These are phyloP conservation scores for Nibea albiflora DNA, from an alignment of 2,113 vertebrate genomes.

Conservation along the genomic window DNA sequence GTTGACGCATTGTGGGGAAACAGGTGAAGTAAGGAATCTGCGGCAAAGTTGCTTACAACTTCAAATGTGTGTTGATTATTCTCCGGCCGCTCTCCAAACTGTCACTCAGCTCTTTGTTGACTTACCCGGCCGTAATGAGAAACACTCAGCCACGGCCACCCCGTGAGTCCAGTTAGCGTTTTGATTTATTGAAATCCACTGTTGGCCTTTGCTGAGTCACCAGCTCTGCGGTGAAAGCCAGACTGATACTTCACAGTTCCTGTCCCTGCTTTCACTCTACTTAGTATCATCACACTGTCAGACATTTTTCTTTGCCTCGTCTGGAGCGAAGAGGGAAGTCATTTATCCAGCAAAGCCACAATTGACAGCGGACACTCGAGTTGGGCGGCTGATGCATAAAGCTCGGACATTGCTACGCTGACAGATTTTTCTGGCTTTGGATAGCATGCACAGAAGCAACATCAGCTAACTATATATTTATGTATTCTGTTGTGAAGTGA, in stretches of 20 bases:
- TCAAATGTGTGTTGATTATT: constrained; percentile 54
- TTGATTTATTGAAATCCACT: constrained; percentile 80
- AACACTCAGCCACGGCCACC: constrained; percentile 67
- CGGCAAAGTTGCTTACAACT: constrained; percentile 61
- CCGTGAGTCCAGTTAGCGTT: constrained; percentile 72
- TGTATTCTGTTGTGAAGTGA: neutral
- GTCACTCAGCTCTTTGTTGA: constrained; percentile 72
- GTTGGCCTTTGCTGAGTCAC: constrained; percentile 74
- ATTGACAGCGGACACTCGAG: constrained; percentile 51
- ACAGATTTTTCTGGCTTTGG: neutral
- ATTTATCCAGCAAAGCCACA: constrained; percentile 47
- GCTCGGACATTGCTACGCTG: neutral
- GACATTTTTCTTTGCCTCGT: constrained; percentile 37
- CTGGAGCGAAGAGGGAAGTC: constrained; percentile 21
- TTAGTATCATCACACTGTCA: constrained; percentile 62
- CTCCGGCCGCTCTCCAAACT: constrained; percentile 47
- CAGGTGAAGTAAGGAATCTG: constrained; percentile 25
- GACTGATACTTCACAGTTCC: constrained; percentile 66
- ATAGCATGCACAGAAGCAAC: neutral
- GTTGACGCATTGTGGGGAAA: constrained; percentile 53
- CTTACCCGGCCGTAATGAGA: constrained; percentile 67
- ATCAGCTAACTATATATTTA: neutral
- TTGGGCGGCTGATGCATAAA: constrained; percentile 28
- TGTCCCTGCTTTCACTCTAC: constrained; percentile 62
- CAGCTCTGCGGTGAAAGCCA: constrained; percentile 64